phyloP scores from a whole-genome alignment of 2,113 vertebrate genomes.

The Equus przewalskii region DNA sequence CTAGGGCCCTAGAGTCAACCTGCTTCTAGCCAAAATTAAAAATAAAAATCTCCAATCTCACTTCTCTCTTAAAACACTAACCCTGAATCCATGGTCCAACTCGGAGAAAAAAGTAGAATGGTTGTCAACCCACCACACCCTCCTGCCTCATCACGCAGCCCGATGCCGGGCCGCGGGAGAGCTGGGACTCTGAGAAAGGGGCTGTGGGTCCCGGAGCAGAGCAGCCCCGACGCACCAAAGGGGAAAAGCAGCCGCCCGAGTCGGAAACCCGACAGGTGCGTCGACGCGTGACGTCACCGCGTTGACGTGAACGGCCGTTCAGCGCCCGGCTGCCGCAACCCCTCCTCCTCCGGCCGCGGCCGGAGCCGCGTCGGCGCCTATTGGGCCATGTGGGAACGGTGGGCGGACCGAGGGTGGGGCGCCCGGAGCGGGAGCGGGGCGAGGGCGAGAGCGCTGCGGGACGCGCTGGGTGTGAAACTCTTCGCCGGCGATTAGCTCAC shows the following conservation, averaged over 20 bases:
- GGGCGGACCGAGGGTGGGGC: not conserved
- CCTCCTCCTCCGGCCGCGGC: not conserved
- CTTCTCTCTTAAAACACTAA: not conserved
- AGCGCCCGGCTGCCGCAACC: not conserved
- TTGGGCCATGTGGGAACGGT: constrained; percentile 37
- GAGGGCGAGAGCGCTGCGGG: fast-evolving
- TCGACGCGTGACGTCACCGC: constrained; percentile 75
- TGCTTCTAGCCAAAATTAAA: constrained; percentile 48
- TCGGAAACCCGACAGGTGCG: constrained; percentile 71
- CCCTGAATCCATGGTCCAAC: constrained; percentile 9
- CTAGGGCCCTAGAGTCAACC: constrained; percentile 14
- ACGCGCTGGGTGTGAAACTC: fast-evolving
- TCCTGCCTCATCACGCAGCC: not conserved
- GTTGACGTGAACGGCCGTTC: constrained; percentile 71
- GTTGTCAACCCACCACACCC: constrained; percentile 51
- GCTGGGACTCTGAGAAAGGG: not conserved
- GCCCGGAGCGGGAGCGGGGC: not conserved
- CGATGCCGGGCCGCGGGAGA: not conserved
- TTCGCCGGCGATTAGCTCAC: fast-evolving
- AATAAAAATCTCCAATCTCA: constrained; percentile 59
- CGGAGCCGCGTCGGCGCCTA: not conserved
- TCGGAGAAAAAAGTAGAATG: not conserved
- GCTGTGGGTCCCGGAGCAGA: not conserved
- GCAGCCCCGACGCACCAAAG: constrained; percentile 23
- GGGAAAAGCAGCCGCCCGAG: not conserved